A percentile compares a stretch with the other conserved stretches of the same genome.
Evolutionary conservation across 2,113 vertebrate genomes (phyloP).

Genomic region (Myiozetetes cayanensis): DNA sequence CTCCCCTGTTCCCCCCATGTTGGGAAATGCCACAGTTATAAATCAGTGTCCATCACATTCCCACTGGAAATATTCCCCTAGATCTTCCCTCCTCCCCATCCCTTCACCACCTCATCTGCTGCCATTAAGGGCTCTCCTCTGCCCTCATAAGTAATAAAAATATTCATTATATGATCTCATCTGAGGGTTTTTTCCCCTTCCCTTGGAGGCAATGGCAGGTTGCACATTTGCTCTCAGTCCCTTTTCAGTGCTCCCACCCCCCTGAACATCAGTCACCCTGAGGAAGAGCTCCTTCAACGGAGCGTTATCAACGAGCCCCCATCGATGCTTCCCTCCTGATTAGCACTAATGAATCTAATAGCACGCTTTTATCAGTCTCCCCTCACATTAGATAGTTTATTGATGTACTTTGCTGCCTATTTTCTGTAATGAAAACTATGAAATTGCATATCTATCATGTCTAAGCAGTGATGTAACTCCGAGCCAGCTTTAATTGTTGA

Average conservation of each 20-base stretch:
- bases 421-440: slow-evolving; percentile 57
- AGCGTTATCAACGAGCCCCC: not conserved
- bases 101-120: not conserved
- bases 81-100: not conserved
- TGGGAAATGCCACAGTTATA: not conserved
- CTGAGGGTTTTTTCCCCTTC: not conserved
- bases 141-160: not conserved
- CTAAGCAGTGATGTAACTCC: slow-evolving; percentile 49
- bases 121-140: not conserved
- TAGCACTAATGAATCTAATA: slow-evolving; percentile 63
- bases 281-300: not conserved
- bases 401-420: slow-evolving; percentile 58
- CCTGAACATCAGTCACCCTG: not conserved
- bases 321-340: slow-evolving; percentile 42
- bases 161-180: not conserved
- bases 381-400: slow-evolving; percentile 44
- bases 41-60: not conserved
- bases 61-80: not conserved
- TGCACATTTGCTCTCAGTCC: slow-evolving; percentile 38
- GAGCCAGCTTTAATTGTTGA: slow-evolving; percentile 49
- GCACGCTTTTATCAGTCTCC: slow-evolving; percentile 43
- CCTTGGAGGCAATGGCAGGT: not conserved
- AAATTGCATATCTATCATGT: slow-evolving; percentile 61
- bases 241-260: not conserved
- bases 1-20: not conserved